Evolutionary conservation across 2,888 invertebrate genomes (phyloP).

Genomic region (Eurytoma adleriae): DNA sequence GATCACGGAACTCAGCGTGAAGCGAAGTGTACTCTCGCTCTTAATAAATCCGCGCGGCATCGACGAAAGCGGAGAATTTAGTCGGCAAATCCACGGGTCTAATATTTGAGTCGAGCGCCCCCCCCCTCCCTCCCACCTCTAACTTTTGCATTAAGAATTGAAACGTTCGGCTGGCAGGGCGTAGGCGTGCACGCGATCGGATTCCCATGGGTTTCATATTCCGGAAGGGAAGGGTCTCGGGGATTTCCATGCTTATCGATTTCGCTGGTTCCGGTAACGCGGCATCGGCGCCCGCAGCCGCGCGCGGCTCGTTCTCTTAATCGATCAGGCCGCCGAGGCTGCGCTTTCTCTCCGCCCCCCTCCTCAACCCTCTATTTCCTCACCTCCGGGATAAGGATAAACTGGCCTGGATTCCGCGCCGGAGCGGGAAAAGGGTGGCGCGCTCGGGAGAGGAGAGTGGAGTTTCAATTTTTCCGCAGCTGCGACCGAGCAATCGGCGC

Average conservation of each 20-base stretch:
- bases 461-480: constrained; percentile 54
- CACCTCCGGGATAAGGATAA: constrained; percentile 10
- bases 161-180: constrained; percentile 28
- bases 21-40: neutral
- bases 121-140: neutral
- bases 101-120: constrained; percentile 32
- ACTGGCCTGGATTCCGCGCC: neutral
- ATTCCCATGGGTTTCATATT: constrained; percentile 48
- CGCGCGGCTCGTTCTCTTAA: constrained; percentile 34
- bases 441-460: neutral
- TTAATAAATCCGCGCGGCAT: constrained; percentile 34
- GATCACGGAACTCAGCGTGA: no score
- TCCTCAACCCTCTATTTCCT: neutral
- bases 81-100: constrained; percentile 41
- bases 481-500: constrained; percentile 26
- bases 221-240: constrained; percentile 24
- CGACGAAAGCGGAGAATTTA: neutral
- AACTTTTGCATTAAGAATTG: constrained; percentile 55
- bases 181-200: constrained; percentile 11
- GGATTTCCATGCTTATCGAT: constrained; percentile 55
- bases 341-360: neutral
- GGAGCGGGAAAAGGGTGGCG: neutral
- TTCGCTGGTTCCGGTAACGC: constrained; percentile 8
- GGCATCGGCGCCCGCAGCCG: neutral
- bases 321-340: constrained; percentile 40